Conservation (phyloP, 2,888 invertebrate species). For the Sphaeridia pumilis region DNA sequence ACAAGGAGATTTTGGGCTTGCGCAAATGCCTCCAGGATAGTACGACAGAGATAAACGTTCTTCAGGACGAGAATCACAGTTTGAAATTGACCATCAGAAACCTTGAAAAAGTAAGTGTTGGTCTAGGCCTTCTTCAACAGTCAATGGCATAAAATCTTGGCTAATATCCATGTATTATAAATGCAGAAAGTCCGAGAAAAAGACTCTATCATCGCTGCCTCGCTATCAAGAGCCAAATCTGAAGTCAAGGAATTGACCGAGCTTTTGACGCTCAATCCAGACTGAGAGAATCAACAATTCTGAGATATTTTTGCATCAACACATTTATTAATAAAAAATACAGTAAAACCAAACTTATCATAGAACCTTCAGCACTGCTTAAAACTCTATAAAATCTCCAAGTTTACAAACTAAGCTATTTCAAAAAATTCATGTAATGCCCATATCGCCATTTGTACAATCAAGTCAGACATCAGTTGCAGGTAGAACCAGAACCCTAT, state of each 20-base stretch:
- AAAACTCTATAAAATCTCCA: no score
- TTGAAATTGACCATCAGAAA: not conserved
- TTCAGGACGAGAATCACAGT: not conserved
- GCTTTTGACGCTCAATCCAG: constrained; percentile 2
- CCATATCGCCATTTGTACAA: no score
- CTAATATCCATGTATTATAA: no score
- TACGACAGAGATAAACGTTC: not conserved
- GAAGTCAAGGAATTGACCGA: constrained; percentile 28
- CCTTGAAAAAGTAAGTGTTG: not conserved
- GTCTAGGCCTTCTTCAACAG: no score
- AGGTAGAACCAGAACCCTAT: not conserved
- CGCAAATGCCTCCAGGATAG: not conserved
- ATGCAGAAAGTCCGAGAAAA: constrained; percentile 19
- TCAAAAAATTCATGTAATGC: no score
- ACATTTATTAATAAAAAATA: no score
- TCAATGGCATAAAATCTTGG: no score
- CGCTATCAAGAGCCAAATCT: constrained; percentile 20
- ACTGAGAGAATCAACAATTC: no score
- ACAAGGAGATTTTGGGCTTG: not conserved
- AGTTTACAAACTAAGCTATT: no score
- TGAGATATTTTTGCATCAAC: no score
- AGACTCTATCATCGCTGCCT: constrained; percentile 18
- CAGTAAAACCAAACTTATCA: no score
- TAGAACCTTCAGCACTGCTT: no score
- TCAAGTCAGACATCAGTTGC: constrained; percentile 1